phyloP scores from a whole-genome alignment of 2,888 invertebrate genomes.

The Ischnus inquisitorius region DNA sequence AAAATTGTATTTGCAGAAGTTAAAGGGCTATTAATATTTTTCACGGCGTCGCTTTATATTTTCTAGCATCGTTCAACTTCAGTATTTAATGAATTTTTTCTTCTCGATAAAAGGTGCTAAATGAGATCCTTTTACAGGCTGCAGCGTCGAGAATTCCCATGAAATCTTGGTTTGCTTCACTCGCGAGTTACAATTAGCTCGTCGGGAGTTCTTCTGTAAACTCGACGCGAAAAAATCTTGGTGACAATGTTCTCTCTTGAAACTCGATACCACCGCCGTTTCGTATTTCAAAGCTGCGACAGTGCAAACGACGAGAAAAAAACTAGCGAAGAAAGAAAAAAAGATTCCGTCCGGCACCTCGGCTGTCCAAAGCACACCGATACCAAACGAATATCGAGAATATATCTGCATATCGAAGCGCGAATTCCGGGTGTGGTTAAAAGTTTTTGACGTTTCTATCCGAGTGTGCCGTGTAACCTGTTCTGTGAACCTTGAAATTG shows the following conservation, averaged over 20 bases:
- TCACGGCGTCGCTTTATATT: background rate
- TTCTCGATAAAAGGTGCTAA: background rate
- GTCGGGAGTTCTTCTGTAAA: slow-evolving; percentile 18
- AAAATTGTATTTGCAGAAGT: background rate
- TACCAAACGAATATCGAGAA: slow-evolving; percentile 1
- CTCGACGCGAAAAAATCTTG: slow-evolving; percentile 12
- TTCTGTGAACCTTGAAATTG: slow-evolving; percentile 49
- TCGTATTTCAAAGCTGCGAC: background rate
- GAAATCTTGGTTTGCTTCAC: background rate
- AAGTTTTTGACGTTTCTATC: slow-evolving; percentile 64
- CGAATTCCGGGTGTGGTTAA: slow-evolving; percentile 30
- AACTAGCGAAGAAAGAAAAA: too few species aligned
- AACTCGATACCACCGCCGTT: slow-evolving; percentile 35
- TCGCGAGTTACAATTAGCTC: slow-evolving; percentile 2
- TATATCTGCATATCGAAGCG: slow-evolving; percentile 43
- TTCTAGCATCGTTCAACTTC: background rate
- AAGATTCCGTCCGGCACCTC: background rate
- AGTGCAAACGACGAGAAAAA: slow-evolving; percentile 14
- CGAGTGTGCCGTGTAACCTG: background rate
- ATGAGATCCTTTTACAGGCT: background rate
- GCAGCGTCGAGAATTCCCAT: background rate
- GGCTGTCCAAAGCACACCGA: background rate
- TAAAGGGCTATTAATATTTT: background rate
- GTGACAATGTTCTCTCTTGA: background rate
- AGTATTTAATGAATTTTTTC: too few species aligned